Percentiles rank a stretch among this genome's conserved stretches.
These are phyloP conservation scores for Eulemur macaco DNA, from an alignment of 2,113 vertebrate species.

Conservation along the genomic window DNA sequence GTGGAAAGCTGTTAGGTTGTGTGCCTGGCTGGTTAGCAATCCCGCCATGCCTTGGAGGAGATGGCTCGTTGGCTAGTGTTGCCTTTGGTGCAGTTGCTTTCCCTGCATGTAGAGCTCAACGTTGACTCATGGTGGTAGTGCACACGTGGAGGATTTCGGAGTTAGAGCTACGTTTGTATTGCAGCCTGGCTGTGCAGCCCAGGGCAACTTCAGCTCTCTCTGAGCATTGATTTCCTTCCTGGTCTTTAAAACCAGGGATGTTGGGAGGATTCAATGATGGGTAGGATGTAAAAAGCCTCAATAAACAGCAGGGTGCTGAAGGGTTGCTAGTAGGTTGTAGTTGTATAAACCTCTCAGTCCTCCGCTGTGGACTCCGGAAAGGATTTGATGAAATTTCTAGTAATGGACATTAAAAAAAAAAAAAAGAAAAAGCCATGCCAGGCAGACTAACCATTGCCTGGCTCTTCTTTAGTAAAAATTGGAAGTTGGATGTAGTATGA, in stretches of 20 bases:
- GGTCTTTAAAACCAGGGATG: constrained; percentile 1
- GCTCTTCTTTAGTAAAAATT: not conserved
- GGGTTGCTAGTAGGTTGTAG: not conserved
- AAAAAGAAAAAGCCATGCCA: not conserved
- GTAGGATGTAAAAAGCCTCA: not conserved
- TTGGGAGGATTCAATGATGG: not conserved
- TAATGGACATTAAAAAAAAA: not conserved
- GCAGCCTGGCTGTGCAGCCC: not conserved
- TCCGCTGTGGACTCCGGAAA: not conserved
- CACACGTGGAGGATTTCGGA: not conserved
- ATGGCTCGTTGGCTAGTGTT: not conserved
- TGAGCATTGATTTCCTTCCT: not conserved
- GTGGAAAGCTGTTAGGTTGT: not conserved
- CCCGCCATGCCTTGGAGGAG: constrained; percentile 21
- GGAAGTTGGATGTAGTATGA: not conserved
- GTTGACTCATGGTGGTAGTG: not conserved
- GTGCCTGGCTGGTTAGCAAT: constrained; percentile 21
- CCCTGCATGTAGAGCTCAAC: not conserved
- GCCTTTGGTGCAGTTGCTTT: not conserved
- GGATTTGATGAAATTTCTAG: constrained; percentile 2
- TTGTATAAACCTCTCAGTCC: not conserved
- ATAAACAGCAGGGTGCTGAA: not conserved
- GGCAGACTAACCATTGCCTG: not conserved
- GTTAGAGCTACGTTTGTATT: not conserved
- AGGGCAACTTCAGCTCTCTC: not conserved